Conservation (phyloP, 2,797 vertebrate species). For the Poecilia gillii region DNA sequence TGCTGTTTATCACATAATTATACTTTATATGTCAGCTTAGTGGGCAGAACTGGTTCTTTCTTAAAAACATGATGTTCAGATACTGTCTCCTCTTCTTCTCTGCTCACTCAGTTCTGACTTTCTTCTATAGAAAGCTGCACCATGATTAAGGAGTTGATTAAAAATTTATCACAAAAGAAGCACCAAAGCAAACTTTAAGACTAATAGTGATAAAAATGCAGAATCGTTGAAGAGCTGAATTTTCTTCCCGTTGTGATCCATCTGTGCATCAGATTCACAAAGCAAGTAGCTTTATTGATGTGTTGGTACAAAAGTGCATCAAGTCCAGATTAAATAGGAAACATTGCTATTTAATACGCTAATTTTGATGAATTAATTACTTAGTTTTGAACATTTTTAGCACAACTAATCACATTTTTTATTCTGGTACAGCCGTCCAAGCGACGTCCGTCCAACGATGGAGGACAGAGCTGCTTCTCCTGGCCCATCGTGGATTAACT, state of each 20-base stretch:
- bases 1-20: neutral
- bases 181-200: neutral
- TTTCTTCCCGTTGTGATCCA: neutral
- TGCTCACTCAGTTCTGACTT: neutral
- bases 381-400: too few species aligned
- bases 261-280: neutral
- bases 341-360: neutral
- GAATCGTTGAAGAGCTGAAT: neutral
- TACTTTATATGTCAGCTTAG: neutral
- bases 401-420: too few species aligned
- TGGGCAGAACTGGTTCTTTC: neutral
- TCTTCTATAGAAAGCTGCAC: neutral
- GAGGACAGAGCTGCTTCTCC: too few species aligned
- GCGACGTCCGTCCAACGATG: too few species aligned
- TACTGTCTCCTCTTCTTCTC: neutral
- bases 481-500: too few species aligned
- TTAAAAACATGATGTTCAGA: neutral
- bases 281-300: neutral
- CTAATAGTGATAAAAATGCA: neutral
- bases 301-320: too few species aligned
- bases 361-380: too few species aligned
- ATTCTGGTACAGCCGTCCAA: too few species aligned
- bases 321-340: neutral
- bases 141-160: neutral
- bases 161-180: neutral